Percentiles rank a stretch among this genome's conserved stretches.
Evolutionary conservation across 2,113 vertebrate genomes (phyloP).

Genomic region (Noctilio leporinus): DNA sequence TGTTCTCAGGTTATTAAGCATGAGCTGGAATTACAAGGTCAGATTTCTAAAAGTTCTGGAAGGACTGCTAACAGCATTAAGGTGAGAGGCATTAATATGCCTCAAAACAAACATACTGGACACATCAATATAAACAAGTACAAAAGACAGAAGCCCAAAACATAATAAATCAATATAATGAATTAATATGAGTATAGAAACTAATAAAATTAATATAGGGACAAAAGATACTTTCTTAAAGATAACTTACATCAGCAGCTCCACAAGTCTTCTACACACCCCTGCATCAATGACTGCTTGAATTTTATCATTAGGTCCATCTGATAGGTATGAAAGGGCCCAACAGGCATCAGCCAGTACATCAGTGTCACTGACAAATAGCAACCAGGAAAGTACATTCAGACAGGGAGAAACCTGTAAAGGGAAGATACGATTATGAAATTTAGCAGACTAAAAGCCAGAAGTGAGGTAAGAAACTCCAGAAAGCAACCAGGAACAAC

Average conservation of each 20-base stretch:
- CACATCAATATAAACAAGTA: conserved; percentile 3
- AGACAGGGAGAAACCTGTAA: conserved; percentile 95
- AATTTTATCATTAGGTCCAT: conserved; percentile 98
- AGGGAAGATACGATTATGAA: conserved; percentile 31
- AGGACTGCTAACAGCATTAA: not conserved
- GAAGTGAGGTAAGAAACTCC: not conserved
- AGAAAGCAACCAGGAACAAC: not conserved
- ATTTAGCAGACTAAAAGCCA: not conserved
- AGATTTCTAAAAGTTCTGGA: conserved; percentile 8
- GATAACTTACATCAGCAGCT: conserved; percentile 91
- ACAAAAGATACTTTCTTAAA: not conserved
- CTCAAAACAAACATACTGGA: not conserved
- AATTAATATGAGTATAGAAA: not conserved
- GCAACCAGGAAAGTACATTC: conserved; percentile 95
- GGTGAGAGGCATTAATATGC: not conserved
- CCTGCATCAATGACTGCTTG: conserved; percentile 98
- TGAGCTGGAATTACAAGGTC: not conserved
- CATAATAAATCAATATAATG: not conserved
- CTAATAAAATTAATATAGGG: not conserved
- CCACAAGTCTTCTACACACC: conserved; percentile 96
- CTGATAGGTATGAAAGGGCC: conserved; percentile 97
- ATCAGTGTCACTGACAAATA: conserved; percentile 96
- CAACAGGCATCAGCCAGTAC: conserved; percentile 97
- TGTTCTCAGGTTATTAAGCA: not conserved
- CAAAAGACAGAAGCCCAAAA: not conserved